Percentiles rank a stretch among this genome's conserved stretches.
Conservation (phyloP, 2,797 vertebrate genomes). For the Limnodromus scolopaceus region DNA sequence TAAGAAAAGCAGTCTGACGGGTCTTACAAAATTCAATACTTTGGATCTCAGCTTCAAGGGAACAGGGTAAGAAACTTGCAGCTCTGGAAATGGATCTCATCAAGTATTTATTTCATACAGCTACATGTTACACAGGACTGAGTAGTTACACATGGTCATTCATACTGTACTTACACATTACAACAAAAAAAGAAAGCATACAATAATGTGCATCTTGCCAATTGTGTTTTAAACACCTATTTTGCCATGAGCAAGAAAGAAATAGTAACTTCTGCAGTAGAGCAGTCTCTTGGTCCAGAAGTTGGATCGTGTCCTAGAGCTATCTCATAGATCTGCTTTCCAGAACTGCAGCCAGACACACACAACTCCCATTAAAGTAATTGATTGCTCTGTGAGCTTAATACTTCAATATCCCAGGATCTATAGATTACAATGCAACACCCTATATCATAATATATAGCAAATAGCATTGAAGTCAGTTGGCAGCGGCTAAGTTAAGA, state of each 20-base stretch:
- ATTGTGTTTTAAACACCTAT: background rate
- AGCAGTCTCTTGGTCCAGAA: background rate
- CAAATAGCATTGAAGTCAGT: background rate
- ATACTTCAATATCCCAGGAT: constrained; percentile 2
- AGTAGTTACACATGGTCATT: background rate
- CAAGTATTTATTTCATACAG: background rate
- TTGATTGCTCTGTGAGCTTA: constrained; percentile 11
- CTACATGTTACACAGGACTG: background rate
- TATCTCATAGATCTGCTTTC: constrained; percentile 32
- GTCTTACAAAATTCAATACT: background rate
- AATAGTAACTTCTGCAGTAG: background rate
- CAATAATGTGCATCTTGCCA: background rate
- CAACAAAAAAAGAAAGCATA: background rate
- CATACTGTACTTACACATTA: background rate
- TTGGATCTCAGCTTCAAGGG: background rate
- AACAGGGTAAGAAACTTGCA: background rate
- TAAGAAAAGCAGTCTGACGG: background rate
- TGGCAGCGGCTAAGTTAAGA: background rate
- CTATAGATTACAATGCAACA: background rate
- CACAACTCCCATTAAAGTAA: constrained; percentile 42
- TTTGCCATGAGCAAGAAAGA: background rate
- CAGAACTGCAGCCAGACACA: background rate
- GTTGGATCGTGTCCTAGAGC: constrained; percentile 31
- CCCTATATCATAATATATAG: background rate
- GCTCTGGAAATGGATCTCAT: background rate